Percentiles rank a stretch among this genome's conserved stretches.
phyloP scores from a whole-genome alignment of 2,797 vertebrate species.

The Brachymystax lenok region DNA sequence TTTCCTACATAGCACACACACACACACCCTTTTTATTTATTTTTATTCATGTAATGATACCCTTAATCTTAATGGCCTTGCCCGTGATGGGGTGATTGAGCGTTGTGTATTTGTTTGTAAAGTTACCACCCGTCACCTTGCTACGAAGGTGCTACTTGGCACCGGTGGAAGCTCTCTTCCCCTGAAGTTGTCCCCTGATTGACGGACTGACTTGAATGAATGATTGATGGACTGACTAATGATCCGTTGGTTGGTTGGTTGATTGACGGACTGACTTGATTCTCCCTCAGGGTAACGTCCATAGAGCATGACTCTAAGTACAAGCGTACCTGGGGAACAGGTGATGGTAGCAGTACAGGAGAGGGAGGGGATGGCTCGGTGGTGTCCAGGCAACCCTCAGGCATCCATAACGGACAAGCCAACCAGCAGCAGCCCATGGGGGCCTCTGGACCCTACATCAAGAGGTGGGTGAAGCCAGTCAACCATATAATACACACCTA shows the following conservation, averaged over 20 bases:
- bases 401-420: constrained; percentile 72
- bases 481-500: too few relatives aligned
- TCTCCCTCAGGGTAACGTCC: constrained; percentile 78
- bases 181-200: too few relatives aligned
- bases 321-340: constrained; percentile 85
- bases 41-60: too few relatives aligned
- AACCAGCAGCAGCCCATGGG: constrained; percentile 57
- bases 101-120: too few relatives aligned
- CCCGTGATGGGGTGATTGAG: too few relatives aligned
- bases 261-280: background rate
- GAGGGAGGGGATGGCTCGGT: constrained; percentile 55
- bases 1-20: too few relatives aligned
- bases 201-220: too few relatives aligned
- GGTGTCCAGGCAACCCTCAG: constrained; percentile 85
- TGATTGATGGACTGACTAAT: background rate
- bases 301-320: constrained; percentile 88
- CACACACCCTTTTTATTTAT: too few relatives aligned
- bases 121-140: too few relatives aligned
- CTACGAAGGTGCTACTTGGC: too few relatives aligned
- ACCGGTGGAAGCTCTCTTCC: too few relatives aligned
- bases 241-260: background rate
- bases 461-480: constrained; percentile 73
- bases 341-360: constrained; percentile 38
- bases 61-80: too few relatives aligned
- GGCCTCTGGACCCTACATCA: constrained; percentile 85